Conservation (phyloP, 2,888 invertebrate species). For the Eupithecia abbreviata region DNA sequence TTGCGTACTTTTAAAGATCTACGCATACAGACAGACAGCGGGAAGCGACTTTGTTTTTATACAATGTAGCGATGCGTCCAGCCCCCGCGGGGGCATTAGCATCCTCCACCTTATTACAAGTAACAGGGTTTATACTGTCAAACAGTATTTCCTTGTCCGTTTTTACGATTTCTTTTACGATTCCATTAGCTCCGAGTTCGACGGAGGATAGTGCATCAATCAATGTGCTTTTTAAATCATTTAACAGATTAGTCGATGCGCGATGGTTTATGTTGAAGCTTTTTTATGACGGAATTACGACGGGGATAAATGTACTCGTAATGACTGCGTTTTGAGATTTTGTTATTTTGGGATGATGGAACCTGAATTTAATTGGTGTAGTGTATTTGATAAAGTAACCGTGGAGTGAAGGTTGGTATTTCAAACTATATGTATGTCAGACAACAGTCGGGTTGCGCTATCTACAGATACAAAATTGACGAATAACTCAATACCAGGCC, state of each 20-base stretch:
- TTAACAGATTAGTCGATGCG: constrained; percentile 8
- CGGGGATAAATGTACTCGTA: background rate
- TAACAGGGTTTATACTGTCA: constrained; percentile 2
- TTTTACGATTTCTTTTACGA: constrained; percentile 43
- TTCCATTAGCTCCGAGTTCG: constrained; percentile 21
- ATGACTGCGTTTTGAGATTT: constrained; percentile 9
- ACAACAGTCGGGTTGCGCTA: background rate
- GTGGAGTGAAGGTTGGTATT: background rate
- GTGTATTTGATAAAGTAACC: background rate
- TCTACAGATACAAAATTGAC: background rate
- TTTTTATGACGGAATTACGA: constrained; percentile 11
- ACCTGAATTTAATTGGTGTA: background rate
- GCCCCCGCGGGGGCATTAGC: too few relatives aligned
- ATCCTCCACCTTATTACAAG: background rate
- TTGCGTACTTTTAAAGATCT: too few relatives aligned
- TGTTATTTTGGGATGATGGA: background rate
- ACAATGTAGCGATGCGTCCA: too few relatives aligned
- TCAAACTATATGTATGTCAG: background rate
- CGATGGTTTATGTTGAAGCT: constrained; percentile 3
- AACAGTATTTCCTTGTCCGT: constrained; percentile 39
- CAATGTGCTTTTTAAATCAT: constrained; percentile 1
- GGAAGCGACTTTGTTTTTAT: too few relatives aligned
- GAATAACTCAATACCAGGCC: too few relatives aligned
- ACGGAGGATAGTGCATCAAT: background rate
- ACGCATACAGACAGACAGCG: too few relatives aligned